Evolutionary conservation across 2,888 invertebrate species (phyloP).

Genomic region (Ichneumoninae sp.): DNA sequence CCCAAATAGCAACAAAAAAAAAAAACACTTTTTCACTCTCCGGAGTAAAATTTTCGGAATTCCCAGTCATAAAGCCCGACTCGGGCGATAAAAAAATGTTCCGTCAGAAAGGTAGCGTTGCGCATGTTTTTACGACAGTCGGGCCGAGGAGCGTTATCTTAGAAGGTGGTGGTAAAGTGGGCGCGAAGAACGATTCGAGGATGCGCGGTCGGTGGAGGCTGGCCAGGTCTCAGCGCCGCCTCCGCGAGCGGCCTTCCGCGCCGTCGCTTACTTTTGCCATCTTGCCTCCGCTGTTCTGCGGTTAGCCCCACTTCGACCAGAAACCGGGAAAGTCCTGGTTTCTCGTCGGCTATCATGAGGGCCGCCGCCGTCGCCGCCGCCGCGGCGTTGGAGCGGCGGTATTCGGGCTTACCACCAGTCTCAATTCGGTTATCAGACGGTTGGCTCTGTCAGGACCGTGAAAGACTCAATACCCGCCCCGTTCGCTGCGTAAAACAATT

Average conservation of each 20-base stretch:
- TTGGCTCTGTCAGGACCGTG: constrained; percentile 45
- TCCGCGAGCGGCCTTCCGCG: constrained; percentile 75
- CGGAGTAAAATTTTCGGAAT: background rate
- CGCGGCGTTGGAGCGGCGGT: constrained; percentile 52
- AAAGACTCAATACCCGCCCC: constrained; percentile 6
- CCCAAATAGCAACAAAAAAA: no score
- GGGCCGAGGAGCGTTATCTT: constrained; percentile 28
- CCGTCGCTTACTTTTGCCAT: constrained; percentile 83
- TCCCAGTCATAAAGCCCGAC: background rate
- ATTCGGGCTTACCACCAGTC: constrained; percentile 65
- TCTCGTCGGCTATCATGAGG: constrained; percentile 62
- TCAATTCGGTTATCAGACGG: constrained; percentile 63
- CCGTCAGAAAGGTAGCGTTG: background rate
- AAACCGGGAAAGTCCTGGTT: constrained; percentile 65
- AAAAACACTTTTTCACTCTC: no score
- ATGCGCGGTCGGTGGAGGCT: constrained; percentile 78
- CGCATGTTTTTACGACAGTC: constrained; percentile 27
- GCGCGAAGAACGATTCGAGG: constrained; percentile 75
- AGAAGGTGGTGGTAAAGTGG: constrained; percentile 62
- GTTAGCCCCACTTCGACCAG: constrained; percentile 79
- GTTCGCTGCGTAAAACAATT: constrained; percentile 25
- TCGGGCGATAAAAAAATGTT: background rate
- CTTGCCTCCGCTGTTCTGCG: constrained; percentile 81
- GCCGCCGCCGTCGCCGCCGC: constrained; percentile 21
- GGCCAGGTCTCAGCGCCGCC: constrained; percentile 82